Percentiles rank a stretch among this genome's conserved stretches.
Conservation (phyloP, 2,888 invertebrate species). For the Dione vanillae region DNA sequence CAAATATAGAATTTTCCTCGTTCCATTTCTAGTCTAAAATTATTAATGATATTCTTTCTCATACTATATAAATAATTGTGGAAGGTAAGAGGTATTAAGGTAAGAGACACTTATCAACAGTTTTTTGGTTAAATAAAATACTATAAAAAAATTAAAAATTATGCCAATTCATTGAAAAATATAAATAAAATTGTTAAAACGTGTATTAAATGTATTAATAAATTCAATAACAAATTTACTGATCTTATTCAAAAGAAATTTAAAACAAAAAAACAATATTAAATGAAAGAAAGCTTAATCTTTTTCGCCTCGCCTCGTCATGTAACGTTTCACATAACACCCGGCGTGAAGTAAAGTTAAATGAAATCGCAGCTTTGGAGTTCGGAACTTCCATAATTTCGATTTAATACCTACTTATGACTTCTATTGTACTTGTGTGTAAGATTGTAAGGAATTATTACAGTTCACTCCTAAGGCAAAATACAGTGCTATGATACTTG, state of each 20-base stretch:
- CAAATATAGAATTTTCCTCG: background rate
- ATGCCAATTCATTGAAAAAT: too few species aligned
- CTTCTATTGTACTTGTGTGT: constrained; percentile 8
- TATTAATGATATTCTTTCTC: too few species aligned
- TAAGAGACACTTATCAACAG: too few species aligned
- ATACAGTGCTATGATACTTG: background rate
- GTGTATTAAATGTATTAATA: too few species aligned
- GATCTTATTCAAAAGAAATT: background rate
- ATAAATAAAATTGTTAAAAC: too few species aligned
- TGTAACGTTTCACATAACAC: constrained; percentile 20
- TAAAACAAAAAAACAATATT: background rate
- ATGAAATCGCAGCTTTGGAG: constrained; percentile 19
- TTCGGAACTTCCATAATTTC: constrained; percentile 23
- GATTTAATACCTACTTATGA: constrained; percentile 23
- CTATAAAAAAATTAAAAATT: too few species aligned
- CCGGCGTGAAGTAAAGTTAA: constrained; percentile 12
- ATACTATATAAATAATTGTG: too few species aligned
- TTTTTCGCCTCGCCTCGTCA: background rate
- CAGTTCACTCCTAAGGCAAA: background rate
- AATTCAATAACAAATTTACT: background rate
- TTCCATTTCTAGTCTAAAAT: too few species aligned
- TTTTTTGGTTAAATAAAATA: too few species aligned
- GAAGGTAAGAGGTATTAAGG: too few species aligned
- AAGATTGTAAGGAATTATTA: background rate
- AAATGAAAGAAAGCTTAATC: constrained; percentile 5